A percentile compares a stretch with the other conserved stretches of the same genome.
Evolutionary conservation across 2,888 invertebrate species (phyloP).

Genomic region (Sminthurides aquaticus): DNA sequence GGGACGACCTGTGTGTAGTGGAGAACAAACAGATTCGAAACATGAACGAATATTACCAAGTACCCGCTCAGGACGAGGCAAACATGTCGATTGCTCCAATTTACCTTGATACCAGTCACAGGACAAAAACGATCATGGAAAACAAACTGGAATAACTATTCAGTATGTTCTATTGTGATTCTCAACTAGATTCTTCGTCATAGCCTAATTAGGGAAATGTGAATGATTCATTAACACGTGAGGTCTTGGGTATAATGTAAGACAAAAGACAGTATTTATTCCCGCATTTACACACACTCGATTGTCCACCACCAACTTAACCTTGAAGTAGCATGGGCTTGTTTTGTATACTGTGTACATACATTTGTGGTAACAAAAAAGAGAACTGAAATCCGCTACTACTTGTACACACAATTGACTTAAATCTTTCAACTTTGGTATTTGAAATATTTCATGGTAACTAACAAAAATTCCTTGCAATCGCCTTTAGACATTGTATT

Average conservation of each 20-base stretch:
- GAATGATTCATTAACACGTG: too few relatives aligned
- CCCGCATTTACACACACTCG: constrained; percentile 25
- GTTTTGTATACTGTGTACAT: not conserved
- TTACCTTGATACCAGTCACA: not conserved
- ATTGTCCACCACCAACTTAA: constrained; percentile 21
- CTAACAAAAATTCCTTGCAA: constrained; percentile 10
- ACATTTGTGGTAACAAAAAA: constrained; percentile 13
- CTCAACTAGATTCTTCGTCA: too few relatives aligned
- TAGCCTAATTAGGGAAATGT: too few relatives aligned
- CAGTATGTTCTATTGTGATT: too few relatives aligned
- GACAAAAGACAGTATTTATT: constrained; percentile 24
- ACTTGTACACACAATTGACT: constrained; percentile 25
- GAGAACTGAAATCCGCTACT: constrained; percentile 9
- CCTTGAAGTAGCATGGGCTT: constrained; percentile 3
- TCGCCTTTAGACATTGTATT: not conserved
- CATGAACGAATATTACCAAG: constrained; percentile 41
- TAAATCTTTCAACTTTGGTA: constrained; percentile 26
- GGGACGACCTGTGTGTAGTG: constrained; percentile 27
- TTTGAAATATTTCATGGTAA: constrained; percentile 24
- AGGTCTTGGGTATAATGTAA: too few relatives aligned
- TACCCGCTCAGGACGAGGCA: constrained; percentile 25
- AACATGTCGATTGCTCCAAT: not conserved
- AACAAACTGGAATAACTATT: too few relatives aligned
- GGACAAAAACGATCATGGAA: not conserved
- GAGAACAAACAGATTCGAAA: constrained; percentile 35